Evolutionary conservation across 37 sponge, comb jelly and placozoan genomes (phyloP).

Genomic region (Hormiphora californensis): DNA sequence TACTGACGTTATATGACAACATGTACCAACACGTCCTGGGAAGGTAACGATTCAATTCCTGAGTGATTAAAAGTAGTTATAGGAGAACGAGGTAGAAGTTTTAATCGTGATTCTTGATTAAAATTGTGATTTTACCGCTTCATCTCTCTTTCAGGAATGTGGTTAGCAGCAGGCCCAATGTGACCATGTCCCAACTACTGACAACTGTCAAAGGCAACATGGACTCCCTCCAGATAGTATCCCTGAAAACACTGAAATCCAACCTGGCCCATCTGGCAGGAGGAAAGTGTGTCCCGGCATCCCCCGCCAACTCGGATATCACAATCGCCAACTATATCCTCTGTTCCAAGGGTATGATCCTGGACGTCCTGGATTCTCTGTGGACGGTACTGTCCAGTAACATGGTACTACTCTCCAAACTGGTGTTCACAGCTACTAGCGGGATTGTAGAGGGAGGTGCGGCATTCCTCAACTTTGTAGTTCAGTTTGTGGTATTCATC

Average conservation of each 20-base stretch:
- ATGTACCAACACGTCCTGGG: not conserved
- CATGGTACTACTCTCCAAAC: slow-evolving; percentile 19
- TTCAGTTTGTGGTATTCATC: slow-evolving; percentile 70
- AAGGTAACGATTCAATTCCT: not conserved
- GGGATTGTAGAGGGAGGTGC: slow-evolving; percentile 22
- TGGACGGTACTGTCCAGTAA: slow-evolving; percentile 8
- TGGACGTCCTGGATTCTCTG: slow-evolving; percentile 19
- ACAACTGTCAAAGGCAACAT: slow-evolving; percentile 33
- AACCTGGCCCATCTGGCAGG: slow-evolving; percentile 2
- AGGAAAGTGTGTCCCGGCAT: not conserved
- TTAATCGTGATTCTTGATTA: not conserved
- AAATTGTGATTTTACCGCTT: not conserved
- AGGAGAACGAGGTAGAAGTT: not conserved
- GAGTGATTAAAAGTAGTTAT: not conserved
- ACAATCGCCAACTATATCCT: slow-evolving; percentile 12
- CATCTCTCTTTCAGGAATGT: not conserved
- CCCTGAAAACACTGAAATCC: not conserved
- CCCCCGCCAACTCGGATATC: not conserved
- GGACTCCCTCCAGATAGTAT: not conserved
- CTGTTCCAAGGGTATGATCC: slow-evolving; percentile 34
- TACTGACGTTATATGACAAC: slow-evolving; percentile 14
- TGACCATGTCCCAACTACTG: slow-evolving; percentile 22
- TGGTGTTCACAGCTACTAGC: not conserved
- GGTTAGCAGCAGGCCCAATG: not conserved
- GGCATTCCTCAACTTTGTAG: slow-evolving; percentile 21